These are phyloP conservation scores for Bolinopsis microptera DNA, from an alignment of 37 sponge, comb jelly and placozoan genomes.

Conservation along the genomic window DNA sequence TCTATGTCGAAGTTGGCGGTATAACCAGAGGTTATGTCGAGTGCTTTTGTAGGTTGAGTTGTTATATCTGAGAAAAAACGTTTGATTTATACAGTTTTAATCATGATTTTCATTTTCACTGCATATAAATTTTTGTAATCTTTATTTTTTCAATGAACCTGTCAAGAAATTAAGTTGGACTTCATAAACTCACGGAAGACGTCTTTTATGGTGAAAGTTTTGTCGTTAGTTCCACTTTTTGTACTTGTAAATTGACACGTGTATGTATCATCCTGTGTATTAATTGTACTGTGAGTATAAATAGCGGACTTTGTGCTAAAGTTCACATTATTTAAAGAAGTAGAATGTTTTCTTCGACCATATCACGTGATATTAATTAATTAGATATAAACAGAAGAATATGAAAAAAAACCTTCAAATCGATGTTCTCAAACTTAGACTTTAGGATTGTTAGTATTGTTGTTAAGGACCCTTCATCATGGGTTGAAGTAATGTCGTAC, in stretches of 20 bases:
- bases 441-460: no score
- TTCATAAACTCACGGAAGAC: not conserved
- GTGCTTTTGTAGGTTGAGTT: not conserved
- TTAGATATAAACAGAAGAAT: no score
- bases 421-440: no score
- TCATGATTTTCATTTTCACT: not conserved
- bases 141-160: not conserved
- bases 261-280: not conserved
- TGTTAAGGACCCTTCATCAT: no score
- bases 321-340: no score
- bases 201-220: not conserved
- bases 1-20: not conserved
- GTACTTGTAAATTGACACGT: not conserved
- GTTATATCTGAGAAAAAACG: constrained; percentile 33
- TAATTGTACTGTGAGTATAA: no score
- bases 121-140: not conserved
- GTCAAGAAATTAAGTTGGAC: not conserved
- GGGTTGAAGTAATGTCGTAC: no score
- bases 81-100: no score
- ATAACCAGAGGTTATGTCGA: not conserved
- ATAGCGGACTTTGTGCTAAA: no score
- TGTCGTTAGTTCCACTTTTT: not conserved
- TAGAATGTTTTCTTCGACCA: no score
- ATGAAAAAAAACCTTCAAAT: no score
- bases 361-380: no score